Percentiles rank a stretch among this genome's conserved stretches.
Conservation (phyloP, 2,888 invertebrate genomes). For the Drosophila anomalata region DNA sequence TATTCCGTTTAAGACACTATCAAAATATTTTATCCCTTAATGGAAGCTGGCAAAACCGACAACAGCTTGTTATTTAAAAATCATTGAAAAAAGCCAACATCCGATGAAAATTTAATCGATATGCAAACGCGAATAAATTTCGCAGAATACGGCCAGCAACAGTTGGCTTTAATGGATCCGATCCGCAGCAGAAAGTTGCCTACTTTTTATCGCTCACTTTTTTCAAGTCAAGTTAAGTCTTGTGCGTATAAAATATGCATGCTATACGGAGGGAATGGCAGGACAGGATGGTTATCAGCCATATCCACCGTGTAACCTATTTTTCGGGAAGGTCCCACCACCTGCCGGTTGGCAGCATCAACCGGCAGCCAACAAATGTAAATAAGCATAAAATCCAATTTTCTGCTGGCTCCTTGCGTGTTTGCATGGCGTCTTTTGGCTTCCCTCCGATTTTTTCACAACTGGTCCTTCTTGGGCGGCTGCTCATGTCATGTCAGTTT, state of each 20-base stretch:
- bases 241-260: constrained; percentile 24
- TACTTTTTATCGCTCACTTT: constrained; percentile 23
- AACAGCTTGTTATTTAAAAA: constrained; percentile 34
- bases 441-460: constrained; percentile 6
- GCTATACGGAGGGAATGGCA: constrained; percentile 3
- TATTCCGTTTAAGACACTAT: constrained; percentile 1
- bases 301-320: constrained; percentile 21
- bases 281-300: constrained; percentile 9
- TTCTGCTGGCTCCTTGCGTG: constrained; percentile 42
- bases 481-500: constrained; percentile 35
- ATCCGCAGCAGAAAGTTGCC: constrained; percentile 22
- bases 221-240: constrained; percentile 8
- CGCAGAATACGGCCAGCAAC: constrained; percentile 37
- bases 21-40: constrained; percentile 1
- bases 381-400: constrained; percentile 67
- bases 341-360: constrained; percentile 17
- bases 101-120: constrained; percentile 29
- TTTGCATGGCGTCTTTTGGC: constrained; percentile 22
- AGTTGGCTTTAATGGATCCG: constrained; percentile 41
- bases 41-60: background rate
- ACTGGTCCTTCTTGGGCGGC: constrained; percentile 5
- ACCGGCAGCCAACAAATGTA: constrained; percentile 42
- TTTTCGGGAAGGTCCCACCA: constrained; percentile 1
- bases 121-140: constrained; percentile 36
- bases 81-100: constrained; percentile 18